phyloP scores from a whole-genome alignment of 2,888 invertebrate species.

The Heliconius ethilla region DNA sequence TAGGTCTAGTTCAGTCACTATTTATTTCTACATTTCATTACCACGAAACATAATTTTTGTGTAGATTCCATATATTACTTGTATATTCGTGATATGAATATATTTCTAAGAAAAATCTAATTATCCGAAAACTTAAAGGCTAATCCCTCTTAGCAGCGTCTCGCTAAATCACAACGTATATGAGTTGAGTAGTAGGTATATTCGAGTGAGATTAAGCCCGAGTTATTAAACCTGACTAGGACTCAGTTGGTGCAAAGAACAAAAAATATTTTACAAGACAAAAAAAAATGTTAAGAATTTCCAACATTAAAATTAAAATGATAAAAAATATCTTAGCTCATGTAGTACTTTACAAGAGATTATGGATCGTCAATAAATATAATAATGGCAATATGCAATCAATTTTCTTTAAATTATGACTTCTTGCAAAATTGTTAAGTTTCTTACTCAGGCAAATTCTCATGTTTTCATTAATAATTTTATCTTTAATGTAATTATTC shows the following conservation, averaged over 20 bases:
- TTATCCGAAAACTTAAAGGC: slow-evolving; percentile 37
- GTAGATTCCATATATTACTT: no score
- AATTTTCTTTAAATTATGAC: no score
- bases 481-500: no score
- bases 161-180: slow-evolving; percentile 42
- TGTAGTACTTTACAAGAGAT: background rate
- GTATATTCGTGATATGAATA: background rate
- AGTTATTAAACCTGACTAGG: slow-evolving; percentile 57
- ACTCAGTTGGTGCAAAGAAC: slow-evolving; percentile 28
- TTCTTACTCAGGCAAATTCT: no score
- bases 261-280: background rate
- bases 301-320: background rate
- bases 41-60: no score
- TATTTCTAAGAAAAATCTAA: slow-evolving; percentile 33
- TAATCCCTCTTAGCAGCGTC: slow-evolving; percentile 37
- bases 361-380: background rate
- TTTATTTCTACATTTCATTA: background rate
- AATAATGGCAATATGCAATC: no score
- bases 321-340: background rate
- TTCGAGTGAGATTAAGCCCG: slow-evolving; percentile 58
- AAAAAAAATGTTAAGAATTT: background rate
- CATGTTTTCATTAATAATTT: no score
- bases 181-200: slow-evolving; percentile 51
- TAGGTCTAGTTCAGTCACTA: background rate
- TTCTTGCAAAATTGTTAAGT: no score